These are phyloP conservation scores for Sorex maritimensis DNA, from an alignment of 2,797 vertebrate genomes.

Conservation along the genomic window DNA sequence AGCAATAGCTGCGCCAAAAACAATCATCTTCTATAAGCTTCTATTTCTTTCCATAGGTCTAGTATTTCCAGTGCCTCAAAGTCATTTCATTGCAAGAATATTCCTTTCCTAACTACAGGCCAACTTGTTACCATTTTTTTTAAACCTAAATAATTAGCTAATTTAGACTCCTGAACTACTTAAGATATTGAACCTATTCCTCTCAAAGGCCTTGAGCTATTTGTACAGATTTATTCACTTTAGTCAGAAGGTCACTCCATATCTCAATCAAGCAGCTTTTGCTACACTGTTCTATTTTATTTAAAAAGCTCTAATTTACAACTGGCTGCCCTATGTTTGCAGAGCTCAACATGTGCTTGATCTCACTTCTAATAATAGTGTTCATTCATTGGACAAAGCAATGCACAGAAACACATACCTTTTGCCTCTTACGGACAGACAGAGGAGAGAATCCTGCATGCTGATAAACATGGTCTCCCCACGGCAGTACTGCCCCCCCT, in stretches of 20 bases:
- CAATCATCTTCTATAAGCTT: neutral
- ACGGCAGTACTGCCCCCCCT: neutral
- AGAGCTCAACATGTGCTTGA: neutral
- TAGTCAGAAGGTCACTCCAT: neutral
- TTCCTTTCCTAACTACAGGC: neutral
- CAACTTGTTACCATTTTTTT: slow-evolving; percentile 12
- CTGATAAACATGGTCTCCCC: neutral
- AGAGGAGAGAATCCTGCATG: neutral
- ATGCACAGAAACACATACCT: neutral
- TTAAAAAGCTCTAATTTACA: neutral
- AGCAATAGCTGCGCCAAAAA: neutral
- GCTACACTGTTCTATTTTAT: neutral
- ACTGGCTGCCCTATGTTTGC: neutral
- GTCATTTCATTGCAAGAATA: neutral
- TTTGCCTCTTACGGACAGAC: neutral
- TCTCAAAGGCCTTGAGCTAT: neutral
- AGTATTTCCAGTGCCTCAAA: neutral
- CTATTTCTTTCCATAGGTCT: neutral
- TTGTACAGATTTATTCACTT: slow-evolving; percentile 36
- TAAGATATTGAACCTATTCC: neutral
- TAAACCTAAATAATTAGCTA: neutral
- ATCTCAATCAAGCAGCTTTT: slow-evolving; percentile 51
- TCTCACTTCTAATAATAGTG: neutral
- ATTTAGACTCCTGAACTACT: neutral
- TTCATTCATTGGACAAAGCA: slow-evolving; percentile 34